phyloP scores from a whole-genome alignment of 2,113 vertebrate species.

The Silurus glanis region DNA sequence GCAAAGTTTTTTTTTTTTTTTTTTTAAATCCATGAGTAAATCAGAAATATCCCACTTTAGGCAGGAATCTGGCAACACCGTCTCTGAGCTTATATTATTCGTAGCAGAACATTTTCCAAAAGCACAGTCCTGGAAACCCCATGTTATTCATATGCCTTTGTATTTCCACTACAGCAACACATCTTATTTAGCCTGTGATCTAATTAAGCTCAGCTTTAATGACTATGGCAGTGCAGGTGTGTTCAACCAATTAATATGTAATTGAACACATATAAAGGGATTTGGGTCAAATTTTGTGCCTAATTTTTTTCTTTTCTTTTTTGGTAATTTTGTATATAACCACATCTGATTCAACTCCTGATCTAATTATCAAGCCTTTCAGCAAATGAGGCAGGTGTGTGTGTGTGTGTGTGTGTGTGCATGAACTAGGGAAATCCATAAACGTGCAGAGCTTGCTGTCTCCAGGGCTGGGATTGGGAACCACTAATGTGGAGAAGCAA shows the following conservation, averaged over 20 bases:
- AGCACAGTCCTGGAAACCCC: conserved; percentile 16
- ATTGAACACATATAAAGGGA: neutral
- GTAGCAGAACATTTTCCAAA: conserved; percentile 3
- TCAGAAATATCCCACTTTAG: neutral
- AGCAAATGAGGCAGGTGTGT: conserved; percentile 5
- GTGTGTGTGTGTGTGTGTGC: conserved; percentile 4
- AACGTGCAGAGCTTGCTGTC: conserved; percentile 1
- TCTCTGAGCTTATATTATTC: neutral
- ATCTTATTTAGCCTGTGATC: neutral
- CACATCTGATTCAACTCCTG: neutral
- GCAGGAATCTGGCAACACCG: neutral
- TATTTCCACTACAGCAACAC: neutral
- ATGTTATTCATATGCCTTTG: neutral
- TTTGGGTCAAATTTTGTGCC: neutral
- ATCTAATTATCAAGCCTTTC: conserved; percentile 25
- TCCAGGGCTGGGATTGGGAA: conserved; percentile 22
- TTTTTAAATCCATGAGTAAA: neutral
- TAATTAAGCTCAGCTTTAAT: neutral
- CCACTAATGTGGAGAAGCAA: conserved; percentile 6
- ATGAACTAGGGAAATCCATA: conserved; percentile 6
- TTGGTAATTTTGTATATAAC: neutral
- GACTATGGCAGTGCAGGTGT: neutral
- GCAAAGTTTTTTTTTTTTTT: neutral
- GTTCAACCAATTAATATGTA: neutral
- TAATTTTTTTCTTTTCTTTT: neutral